phyloP scores from a whole-genome alignment of 2,797 vertebrate species.

The Sciaenops ocellatus region DNA sequence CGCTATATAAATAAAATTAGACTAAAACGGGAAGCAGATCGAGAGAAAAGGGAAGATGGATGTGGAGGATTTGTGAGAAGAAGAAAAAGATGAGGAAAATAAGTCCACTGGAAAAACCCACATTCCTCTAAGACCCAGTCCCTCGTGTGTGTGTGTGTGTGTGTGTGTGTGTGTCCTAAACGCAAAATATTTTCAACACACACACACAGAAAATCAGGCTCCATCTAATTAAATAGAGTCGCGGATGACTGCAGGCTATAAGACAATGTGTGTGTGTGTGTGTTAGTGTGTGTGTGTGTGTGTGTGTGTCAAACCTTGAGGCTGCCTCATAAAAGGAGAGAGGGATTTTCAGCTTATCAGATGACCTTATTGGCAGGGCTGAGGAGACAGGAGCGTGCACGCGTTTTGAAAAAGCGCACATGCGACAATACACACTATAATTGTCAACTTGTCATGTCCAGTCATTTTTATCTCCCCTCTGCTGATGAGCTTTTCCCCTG shows the following conservation, averaged over 20 bases:
- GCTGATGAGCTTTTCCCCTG: neutral
- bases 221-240: conserved; percentile 26
- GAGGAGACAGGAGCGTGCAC: conserved; percentile 5
- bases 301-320: conserved; percentile 10
- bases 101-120: neutral
- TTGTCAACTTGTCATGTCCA: conserved; percentile 37
- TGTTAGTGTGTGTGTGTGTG: conserved; percentile 2
- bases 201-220: conserved; percentile 1
- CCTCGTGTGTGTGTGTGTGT: neutral
- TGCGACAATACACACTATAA: neutral
- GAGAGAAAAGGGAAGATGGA: no score
- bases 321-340: conserved; percentile 14
- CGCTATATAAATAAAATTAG: no score
- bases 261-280: conserved; percentile 12
- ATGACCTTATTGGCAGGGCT: conserved; percentile 68
- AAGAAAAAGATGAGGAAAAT: neutral
- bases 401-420: neutral
- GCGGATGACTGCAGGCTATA: conserved; percentile 20
- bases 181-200: neutral
- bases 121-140: neutral
- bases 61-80: neutral
- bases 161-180: conserved; percentile 10
- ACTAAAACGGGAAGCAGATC: no score
- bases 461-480: conserved; percentile 6
- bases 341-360: conserved; percentile 75